Conservation (phyloP, 1,140 invertebrate genomes). For the Pantala flavescens region DNA sequence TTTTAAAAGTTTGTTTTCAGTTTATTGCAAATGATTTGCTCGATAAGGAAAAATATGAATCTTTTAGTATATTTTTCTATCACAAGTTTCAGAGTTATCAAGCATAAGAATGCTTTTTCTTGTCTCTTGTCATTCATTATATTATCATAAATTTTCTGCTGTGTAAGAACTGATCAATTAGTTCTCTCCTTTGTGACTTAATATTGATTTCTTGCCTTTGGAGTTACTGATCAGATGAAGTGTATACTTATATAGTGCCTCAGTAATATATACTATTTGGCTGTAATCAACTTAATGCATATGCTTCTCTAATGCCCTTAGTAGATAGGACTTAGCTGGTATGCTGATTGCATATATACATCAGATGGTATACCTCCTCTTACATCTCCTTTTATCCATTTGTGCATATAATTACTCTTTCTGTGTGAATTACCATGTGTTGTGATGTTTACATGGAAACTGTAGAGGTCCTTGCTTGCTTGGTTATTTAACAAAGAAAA, state of each 20-base stretch:
- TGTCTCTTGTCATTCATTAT: no score
- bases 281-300: not conserved
- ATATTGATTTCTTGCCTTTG: not conserved
- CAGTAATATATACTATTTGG: not conserved
- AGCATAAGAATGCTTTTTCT: no score
- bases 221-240: not conserved
- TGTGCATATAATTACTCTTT: not conserved
- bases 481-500: slow-evolving; percentile 4
- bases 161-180: no score
- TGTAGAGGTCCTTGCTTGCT: not conserved
- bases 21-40: no score
- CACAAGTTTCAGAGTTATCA: no score
- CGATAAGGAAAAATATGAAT: no score
- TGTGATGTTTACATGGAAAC: not conserved
- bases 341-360: not conserved
- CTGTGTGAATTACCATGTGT: not conserved
- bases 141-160: no score
- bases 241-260: not conserved
- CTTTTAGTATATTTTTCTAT: no score
- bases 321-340: not conserved
- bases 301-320: not conserved
- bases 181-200: no score
- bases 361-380: not conserved
- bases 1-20: no score
- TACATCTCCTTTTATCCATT: not conserved